Base-by-base conservation (phyloP, 2,797 vertebrate species). In the Toxotes lorentzi region DNA sequence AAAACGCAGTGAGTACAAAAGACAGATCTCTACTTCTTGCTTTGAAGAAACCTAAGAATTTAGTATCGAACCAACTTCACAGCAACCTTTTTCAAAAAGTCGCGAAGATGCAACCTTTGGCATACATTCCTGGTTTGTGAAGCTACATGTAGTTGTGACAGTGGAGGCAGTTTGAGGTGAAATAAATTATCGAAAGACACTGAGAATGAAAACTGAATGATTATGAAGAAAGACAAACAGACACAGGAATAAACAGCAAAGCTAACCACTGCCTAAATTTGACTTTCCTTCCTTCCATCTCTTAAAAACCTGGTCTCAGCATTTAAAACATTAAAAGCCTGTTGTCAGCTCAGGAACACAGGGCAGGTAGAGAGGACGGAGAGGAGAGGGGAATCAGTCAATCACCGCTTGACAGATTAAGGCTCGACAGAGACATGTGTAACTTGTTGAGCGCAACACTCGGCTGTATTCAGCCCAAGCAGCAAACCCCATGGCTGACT, bases 251-350 rank as follows among this genome's bases (percentile, higher is more conserved):
- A 53, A 68, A 66, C 5, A 19, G n/a, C 4, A 70, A 58, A 40
- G 23, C 23, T 23, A 34, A 47, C 45, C 9, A 2, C 50, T 69
- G 35, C 9, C 0, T 45, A 35, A 63, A 19, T 68, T 41, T 64
- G 14, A 59, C 23, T 27, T 45, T 48, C 32, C 30, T 67, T 58
- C 30, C 34, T 32, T 65, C 64, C 32, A 32, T 64, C 13, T 5
- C 32, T 32, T 78, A 27, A 48, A 40, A 70, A 10, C 66, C 38
- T 38, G 32, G 35, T 70, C 61, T 51, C 45, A 30, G 61, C 21
- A 61, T 43, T 82, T 84, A 59, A 84, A 86, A 80, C 73, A 79
- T 82, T 77, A 30, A 79, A 66, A 65, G 32, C 32, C 11, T 69
- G 3, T 8, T 59, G 53, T 74, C 51, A 16, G 61, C 56, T 85